These are phyloP conservation scores for Emys orbicularis DNA, from an alignment of 2,797 vertebrate species.

Conservation along the genomic window DNA sequence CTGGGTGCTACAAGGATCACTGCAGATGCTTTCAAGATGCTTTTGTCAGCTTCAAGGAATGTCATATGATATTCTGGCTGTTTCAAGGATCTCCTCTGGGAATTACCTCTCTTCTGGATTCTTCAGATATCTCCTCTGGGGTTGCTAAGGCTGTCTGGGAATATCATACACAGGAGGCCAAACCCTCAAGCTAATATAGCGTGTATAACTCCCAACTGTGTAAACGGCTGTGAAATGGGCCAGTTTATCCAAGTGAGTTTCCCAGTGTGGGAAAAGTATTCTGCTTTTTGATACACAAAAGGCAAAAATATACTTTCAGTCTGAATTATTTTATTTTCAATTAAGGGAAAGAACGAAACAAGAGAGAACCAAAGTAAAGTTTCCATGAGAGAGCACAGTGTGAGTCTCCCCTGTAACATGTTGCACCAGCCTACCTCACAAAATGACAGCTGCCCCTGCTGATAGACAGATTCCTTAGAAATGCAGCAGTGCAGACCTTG, in stretches of 20 bases:
- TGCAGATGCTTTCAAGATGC: neutral
- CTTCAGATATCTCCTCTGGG: neutral
- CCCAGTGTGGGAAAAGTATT: neutral
- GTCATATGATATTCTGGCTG: neutral
- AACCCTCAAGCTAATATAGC: neutral
- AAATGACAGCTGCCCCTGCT: neutral
- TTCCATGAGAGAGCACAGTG: neutral
- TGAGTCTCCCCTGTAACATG: fast-evolving
- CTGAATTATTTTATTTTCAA: neutral
- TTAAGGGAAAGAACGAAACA: neutral
- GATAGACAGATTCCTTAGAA: neutral
- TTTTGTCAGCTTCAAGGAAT: neutral
- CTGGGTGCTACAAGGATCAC: neutral
- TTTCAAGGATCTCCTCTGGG: neutral
- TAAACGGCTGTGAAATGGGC: neutral
- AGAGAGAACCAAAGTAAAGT: neutral
- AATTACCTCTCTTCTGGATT: neutral
- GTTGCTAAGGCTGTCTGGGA: neutral
- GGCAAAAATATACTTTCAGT: neutral
- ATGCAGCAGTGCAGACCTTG: neutral
- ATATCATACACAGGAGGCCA: neutral
- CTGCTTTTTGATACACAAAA: neutral
- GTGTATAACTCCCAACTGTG: neutral
- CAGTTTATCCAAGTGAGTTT: neutral
- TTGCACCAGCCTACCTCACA: neutral